Conservation (phyloP, 2,888 invertebrate species). For the Nysson spinosus region DNA sequence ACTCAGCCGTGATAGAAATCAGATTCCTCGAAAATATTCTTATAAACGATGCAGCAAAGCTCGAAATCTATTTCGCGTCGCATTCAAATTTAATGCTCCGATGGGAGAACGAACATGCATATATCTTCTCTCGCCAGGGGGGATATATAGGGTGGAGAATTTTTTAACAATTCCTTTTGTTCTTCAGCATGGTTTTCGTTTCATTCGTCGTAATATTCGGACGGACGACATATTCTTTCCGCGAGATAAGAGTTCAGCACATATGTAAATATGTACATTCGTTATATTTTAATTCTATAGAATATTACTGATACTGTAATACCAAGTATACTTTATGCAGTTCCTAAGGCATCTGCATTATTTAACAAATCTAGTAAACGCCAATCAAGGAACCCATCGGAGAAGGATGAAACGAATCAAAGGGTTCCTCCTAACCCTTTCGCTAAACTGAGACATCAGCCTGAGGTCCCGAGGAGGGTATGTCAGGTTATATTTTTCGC, state of each 20-base stretch:
- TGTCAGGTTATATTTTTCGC: slow-evolving; percentile 5
- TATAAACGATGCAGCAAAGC: background rate
- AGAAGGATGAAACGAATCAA: too few relatives aligned
- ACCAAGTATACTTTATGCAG: too few relatives aligned
- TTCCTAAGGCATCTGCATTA: too few relatives aligned
- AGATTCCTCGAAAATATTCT: background rate
- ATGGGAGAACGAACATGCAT: too few relatives aligned
- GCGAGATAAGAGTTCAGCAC: too few relatives aligned
- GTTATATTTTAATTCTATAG: too few relatives aligned
- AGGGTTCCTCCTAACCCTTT: slow-evolving; percentile 32
- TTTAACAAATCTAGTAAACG: too few relatives aligned
- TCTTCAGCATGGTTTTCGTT: background rate
- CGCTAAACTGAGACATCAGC: slow-evolving; percentile 56
- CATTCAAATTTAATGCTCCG: slow-evolving; percentile 1
- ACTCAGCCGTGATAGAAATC: background rate
- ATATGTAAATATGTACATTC: too few relatives aligned
- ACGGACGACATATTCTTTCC: too few relatives aligned
- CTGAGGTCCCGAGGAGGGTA: slow-evolving; percentile 17
- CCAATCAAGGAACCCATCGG: too few relatives aligned
- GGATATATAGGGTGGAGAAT: background rate
- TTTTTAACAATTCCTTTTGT: background rate
- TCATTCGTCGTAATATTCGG: too few relatives aligned
- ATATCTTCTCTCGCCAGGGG: background rate
- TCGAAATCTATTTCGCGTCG: background rate
- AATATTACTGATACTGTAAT: too few relatives aligned